Evolutionary conservation across 2,113 vertebrate genomes (phyloP).

Genomic region (Ictalurus furcatus): DNA sequence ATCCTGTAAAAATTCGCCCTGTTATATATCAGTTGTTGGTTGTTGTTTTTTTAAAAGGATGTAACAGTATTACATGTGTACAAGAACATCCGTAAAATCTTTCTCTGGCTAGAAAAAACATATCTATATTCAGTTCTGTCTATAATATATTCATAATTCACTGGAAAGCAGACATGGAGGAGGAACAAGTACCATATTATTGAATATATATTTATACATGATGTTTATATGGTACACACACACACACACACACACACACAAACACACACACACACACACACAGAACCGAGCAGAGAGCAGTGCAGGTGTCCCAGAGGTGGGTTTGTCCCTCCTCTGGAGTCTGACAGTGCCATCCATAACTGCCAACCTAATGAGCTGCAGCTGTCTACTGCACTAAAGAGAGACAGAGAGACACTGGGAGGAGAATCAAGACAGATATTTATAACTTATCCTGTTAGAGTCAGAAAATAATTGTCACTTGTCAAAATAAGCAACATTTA

Average conservation of each 20-base stretch:
- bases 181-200: slow-evolving; percentile 16
- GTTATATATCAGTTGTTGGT: not conserved
- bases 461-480: slow-evolving; percentile 6
- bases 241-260: slow-evolving; percentile 3
- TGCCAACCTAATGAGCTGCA: slow-evolving; percentile 38
- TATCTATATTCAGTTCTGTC: not conserved
- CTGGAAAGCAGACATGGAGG: not conserved
- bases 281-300: not conserved
- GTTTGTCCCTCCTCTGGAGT: slow-evolving; percentile 25
- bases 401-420: slow-evolving; percentile 6
- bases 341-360: slow-evolving; percentile 32
- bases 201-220: slow-evolving; percentile 15
- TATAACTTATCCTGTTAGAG: slow-evolving; percentile 6
- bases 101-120: not conserved
- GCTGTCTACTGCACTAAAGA: slow-evolving; percentile 36
- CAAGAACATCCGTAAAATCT: not conserved
- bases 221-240: not conserved
- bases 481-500: not conserved
- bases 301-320: slow-evolving; percentile 34
- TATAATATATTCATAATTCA: slow-evolving; percentile 3
- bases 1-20: not conserved
- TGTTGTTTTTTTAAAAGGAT: not conserved
- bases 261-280: slow-evolving; percentile 12
- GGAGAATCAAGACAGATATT: slow-evolving; percentile 25
- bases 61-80: not conserved